Evolutionary conservation across 2,888 invertebrate species (phyloP), one percentile per base, ranked within the genome.

Genomic region (Pheosia gnoma): DNA sequence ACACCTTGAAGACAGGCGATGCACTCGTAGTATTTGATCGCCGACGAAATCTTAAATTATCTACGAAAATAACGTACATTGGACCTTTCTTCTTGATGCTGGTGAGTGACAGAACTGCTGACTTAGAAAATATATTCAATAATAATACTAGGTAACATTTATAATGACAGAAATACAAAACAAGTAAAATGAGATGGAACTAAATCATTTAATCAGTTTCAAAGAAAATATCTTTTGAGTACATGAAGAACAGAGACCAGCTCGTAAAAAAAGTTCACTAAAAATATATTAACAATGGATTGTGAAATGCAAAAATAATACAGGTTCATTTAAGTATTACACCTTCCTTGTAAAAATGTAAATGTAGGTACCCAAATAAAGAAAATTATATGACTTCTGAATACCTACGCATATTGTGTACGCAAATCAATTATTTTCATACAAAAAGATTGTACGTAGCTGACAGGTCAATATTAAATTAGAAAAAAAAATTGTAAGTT

Each of bases 201-300:
- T 81, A 78, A 83, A 79, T 77, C 69, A 78, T 81, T 80, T 79
- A 81, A 83, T 80, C 74, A 70, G 67, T 75, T 73, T 53, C 66
- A 63, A 82, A 78, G 79, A 79, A 83, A 87, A 89, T 88, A 90
- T 87, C 84, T 84, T 90, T 87, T 89, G 91, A 91, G 92, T 91
- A 92, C 90, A 88, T 83, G 85, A 86, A 85, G 75, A 85, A 80
- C 80, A 88, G 93, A 93, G 93, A 90, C 93, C 93, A 92, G 93
- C 93, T 93, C 93, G 75, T 86, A 85, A 85, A 82, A 79, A 84
- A 77, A 80, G 80, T 81, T 76, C 78, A 81, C 83, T 78, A 78
- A 78, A 81, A n/a, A n/a, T n/a, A 79, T 75, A 75, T 78, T 71
- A 76, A 78, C 82, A 79, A 89, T 83, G 86, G 82, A 81, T 81